phyloP scores from a whole-genome alignment of 2,113 vertebrate species.

The Pluvialis apricaria region DNA sequence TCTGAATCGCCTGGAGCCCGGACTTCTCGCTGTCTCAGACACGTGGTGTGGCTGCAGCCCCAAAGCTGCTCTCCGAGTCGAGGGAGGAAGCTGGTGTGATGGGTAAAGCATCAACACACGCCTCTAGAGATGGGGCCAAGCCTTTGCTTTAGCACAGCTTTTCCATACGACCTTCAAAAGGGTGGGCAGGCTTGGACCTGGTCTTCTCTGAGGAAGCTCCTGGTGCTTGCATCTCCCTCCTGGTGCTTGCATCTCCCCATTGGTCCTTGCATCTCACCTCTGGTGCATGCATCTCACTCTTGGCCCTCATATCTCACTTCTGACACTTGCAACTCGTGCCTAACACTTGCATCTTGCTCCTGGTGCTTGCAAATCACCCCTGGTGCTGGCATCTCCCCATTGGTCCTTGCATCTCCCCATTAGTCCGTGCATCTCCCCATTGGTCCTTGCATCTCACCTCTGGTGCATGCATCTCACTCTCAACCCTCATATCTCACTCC shows the following conservation, averaged over 20 bases:
- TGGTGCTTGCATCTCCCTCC: neutral
- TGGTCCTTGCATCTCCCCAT: neutral
- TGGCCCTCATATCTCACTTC: neutral
- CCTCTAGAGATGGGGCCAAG: neutral
- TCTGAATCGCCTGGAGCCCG: rapidly evolving
- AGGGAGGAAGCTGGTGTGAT: neutral
- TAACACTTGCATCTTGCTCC: rapidly evolving
- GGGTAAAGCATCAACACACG: neutral
- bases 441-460: neutral
- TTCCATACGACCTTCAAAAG: neutral
- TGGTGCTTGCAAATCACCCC: rapidly evolving
- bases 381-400: neutral
- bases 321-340: no score
- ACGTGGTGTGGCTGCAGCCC: rapidly evolving
- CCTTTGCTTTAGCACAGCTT: neutral
- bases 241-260: neutral
- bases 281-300: neutral
- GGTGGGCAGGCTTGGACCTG: neutral
- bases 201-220: neutral
- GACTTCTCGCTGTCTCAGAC: neutral
- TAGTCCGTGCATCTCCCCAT: no score
- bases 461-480: neutral
- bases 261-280: neutral
- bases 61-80: neutral
- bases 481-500: neutral